These are phyloP conservation scores for Chaetophractus vellerosus DNA, from an alignment of 2,797 vertebrate genomes.

Conservation along the genomic window DNA sequence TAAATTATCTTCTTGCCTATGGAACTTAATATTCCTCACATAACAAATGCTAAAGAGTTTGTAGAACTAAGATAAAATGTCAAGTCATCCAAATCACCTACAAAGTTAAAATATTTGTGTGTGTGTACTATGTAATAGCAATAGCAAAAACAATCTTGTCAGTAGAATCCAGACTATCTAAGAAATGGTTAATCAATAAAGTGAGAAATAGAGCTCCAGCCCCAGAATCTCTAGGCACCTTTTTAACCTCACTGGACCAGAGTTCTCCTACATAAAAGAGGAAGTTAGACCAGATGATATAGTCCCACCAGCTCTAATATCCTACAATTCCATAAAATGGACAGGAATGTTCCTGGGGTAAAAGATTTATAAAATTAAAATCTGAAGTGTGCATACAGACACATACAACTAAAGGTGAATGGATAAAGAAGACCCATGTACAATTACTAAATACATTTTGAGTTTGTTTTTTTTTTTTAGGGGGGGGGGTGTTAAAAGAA, in stretches of 20 bases:
- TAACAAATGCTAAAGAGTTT: not conserved
- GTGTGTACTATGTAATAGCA: not conserved
- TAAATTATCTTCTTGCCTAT: slow-evolving; percentile 47
- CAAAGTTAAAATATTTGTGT: not conserved
- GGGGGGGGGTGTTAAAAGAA: not conserved
- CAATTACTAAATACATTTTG: not conserved
- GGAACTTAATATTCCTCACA: not conserved
- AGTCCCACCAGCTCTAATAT: not conserved
- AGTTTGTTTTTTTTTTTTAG: not conserved
- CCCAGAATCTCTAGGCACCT: not conserved
- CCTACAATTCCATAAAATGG: not conserved
- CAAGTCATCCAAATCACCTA: slow-evolving; percentile 12
- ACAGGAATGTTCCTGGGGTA: not conserved
- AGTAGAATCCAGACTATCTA: not conserved
- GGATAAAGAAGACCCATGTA: not conserved
- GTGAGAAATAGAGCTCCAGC: not conserved
- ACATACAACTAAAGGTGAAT: not conserved
- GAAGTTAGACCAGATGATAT: not conserved
- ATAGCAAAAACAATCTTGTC: not conserved
- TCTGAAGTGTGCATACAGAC: not conserved
- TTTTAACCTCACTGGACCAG: not conserved
- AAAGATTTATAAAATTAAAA: slow-evolving; percentile 61
- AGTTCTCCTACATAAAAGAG: not conserved
- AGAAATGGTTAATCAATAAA: slow-evolving; percentile 1
- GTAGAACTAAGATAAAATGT: slow-evolving; percentile 53